Evolutionary conservation across 2,888 invertebrate species (phyloP).

Genomic region (Aphidius colemani): DNA sequence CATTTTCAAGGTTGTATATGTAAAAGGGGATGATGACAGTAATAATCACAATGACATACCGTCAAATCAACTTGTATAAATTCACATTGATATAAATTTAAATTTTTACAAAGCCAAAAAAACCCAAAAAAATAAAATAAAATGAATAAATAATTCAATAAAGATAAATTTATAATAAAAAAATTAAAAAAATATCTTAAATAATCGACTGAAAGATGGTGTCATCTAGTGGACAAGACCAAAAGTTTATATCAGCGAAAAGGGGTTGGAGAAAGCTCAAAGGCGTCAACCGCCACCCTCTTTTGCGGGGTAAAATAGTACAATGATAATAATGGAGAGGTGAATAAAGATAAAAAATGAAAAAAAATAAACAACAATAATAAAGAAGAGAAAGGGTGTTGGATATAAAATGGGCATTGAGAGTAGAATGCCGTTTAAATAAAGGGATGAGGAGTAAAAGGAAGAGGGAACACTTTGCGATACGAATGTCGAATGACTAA

Average conservation of each 20-base stretch:
- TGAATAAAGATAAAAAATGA: slow-evolving; percentile 26
- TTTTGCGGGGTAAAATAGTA: slow-evolving; percentile 8
- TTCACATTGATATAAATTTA: not conserved
- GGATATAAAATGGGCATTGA: slow-evolving; percentile 33
- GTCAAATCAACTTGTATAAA: no score
- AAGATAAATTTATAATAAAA: not conserved
- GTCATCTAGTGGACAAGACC: slow-evolving; percentile 47
- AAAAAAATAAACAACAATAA: slow-evolving; percentile 34
- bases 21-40: not conserved
- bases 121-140: not conserved
- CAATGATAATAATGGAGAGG: slow-evolving; percentile 5
- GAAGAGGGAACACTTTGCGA: slow-evolving; percentile 54
- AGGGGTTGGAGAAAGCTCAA: slow-evolving; percentile 24
- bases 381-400: slow-evolving; percentile 29
- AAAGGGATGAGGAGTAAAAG: slow-evolving; percentile 27
- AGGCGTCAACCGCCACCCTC: slow-evolving; percentile 20
- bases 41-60: no score
- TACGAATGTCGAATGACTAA: slow-evolving; percentile 58
- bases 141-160: slow-evolving; percentile 22
- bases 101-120: slow-evolving; percentile 3
- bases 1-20: slow-evolving; percentile 18
- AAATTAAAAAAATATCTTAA: not conserved
- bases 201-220: slow-evolving; percentile 46
- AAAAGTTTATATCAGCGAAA: slow-evolving; percentile 39
- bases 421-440: slow-evolving; percentile 32